These are phyloP conservation scores for Eilema sororculum DNA, from an alignment of 2,888 invertebrate species.

Conservation along the genomic window DNA sequence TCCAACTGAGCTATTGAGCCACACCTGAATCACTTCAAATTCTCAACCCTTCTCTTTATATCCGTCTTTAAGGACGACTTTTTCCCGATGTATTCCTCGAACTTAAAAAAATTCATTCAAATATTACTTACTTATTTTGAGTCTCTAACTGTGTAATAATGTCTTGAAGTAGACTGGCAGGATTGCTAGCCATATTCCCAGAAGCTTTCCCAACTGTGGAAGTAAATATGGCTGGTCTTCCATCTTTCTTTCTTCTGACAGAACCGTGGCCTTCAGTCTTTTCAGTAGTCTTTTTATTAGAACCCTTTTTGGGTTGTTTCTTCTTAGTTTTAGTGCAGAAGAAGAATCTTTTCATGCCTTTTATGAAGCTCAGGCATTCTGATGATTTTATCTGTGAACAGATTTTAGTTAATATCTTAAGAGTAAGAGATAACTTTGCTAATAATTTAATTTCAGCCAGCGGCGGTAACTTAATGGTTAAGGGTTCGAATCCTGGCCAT, in stretches of 20 bases:
- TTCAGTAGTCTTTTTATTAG: constrained; percentile 57
- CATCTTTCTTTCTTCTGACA: constrained; percentile 57
- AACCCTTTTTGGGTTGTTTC: constrained; percentile 55
- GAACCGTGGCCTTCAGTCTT: constrained; percentile 50
- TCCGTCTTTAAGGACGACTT: no score
- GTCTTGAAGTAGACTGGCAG: constrained; percentile 89
- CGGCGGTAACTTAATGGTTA: no score
- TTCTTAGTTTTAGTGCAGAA: constrained; percentile 81
- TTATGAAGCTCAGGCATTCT: constrained; percentile 79
- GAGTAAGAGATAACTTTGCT: no score
- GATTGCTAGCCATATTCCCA: constrained; percentile 79
- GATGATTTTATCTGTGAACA: constrained; percentile 70
- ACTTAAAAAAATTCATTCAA: no score
- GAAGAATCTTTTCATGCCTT: constrained; percentile 78
- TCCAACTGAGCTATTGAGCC: no score
- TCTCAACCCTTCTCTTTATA: no score
- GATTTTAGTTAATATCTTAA: neutral
- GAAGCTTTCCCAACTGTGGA: constrained; percentile 83
- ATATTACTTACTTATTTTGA: constrained; percentile 85
- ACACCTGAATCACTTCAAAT: no score
- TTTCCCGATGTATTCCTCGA: no score
- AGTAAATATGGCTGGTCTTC: constrained; percentile 73
- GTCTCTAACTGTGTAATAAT: constrained; percentile 91
- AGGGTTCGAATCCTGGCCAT: no score
- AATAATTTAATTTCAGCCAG: no score